A percentile compares a stretch with the other conserved stretches of the same genome.
Evolutionary conservation across 2,113 vertebrate species (phyloP).

Genomic region (Cariama cristata): DNA sequence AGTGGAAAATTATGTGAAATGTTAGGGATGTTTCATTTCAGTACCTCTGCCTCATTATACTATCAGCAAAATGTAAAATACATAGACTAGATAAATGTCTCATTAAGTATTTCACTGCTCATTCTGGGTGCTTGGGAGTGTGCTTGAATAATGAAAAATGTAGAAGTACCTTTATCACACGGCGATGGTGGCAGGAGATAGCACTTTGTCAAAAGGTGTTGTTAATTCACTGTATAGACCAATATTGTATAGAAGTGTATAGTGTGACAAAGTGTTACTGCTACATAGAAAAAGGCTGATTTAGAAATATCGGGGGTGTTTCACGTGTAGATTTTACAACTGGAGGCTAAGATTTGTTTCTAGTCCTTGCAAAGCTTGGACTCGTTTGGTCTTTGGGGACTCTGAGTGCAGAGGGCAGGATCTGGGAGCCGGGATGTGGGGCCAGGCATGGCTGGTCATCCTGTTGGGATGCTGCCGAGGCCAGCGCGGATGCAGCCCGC

Average conservation of each 20-base stretch:
- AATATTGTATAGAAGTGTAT: not conserved
- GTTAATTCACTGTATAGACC: not conserved
- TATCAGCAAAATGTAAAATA: conserved; percentile 75
- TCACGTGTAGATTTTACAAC: fast-evolving
- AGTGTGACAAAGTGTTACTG: not conserved
- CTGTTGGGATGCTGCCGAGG: fast-evolving
- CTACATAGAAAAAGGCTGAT: not conserved
- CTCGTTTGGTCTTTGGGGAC: fast-evolving
- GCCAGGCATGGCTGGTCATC: too few species aligned
- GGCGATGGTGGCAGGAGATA: not conserved
- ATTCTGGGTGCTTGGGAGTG: conserved; percentile 62
- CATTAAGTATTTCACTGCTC: conserved; percentile 76
- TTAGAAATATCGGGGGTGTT: not conserved
- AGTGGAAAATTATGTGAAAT: conserved; percentile 70
- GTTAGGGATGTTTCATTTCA: conserved; percentile 71
- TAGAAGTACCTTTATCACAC: conserved; percentile 24
- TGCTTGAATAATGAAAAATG: conserved; percentile 70
- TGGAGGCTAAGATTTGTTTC: not conserved
- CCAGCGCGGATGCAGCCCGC: fast-evolving
- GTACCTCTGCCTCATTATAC: conserved; percentile 77
- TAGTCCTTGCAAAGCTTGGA: not conserved
- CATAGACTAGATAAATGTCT: conserved; percentile 79
- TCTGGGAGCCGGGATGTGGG: fast-evolving
- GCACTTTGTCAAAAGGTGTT: conserved; percentile 30
- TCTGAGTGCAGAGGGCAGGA: not conserved